Percentiles rank a stretch among this genome's conserved stretches.
phyloP scores from a whole-genome alignment of 2,888 invertebrate species.

The Orthosia gothica region DNA sequence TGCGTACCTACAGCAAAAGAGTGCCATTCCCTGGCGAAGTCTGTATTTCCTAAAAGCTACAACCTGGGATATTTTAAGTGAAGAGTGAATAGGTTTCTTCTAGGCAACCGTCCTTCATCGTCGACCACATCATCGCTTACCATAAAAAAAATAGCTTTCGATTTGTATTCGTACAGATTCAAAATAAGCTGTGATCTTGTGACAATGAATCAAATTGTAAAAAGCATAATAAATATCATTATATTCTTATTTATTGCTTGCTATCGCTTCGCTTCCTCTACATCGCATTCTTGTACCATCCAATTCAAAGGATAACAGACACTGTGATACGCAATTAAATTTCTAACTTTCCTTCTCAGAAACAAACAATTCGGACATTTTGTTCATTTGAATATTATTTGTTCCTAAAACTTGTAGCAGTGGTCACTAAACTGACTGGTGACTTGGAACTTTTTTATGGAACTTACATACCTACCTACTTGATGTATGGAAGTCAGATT shows the following conservation, averaged over 20 bases:
- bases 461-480: not conserved
- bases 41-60: no score
- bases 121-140: no score
- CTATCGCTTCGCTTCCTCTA: constrained; percentile 33
- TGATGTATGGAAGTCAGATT: no score
- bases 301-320: constrained; percentile 78
- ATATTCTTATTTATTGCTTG: not conserved
- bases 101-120: no score
- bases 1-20: no score
- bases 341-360: constrained; percentile 81
- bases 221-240: not conserved
- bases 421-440: not conserved
- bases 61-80: no score
- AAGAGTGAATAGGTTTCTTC: no score
- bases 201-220: no score
- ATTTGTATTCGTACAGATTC: no score
- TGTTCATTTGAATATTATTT: constrained; percentile 77
- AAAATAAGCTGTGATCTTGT: no score
- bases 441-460: constrained; percentile 34
- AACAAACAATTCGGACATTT: constrained; percentile 79
- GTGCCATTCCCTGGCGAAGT: no score
- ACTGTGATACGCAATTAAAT: constrained; percentile 80
- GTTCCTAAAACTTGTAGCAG: constrained; percentile 47
- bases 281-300: constrained; percentile 40
- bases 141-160: no score